A percentile compares a stretch with the other conserved stretches of the same genome.
Conservation (phyloP, 2,888 invertebrate species). For the Pseudococcus jackbeardsleyi region DNA sequence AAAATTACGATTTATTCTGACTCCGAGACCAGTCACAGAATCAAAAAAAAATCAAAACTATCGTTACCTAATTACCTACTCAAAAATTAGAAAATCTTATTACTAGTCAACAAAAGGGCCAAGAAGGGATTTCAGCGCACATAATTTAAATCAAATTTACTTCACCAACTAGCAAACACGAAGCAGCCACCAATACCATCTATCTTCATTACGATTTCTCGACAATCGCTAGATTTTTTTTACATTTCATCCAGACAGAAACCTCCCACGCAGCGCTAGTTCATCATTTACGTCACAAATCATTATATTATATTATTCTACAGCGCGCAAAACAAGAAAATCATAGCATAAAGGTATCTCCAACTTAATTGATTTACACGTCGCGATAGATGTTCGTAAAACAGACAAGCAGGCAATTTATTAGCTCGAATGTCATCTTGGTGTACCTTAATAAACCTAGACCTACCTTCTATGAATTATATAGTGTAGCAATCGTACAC, state of each 20-base stretch:
- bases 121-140: no score
- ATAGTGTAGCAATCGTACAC: not conserved
- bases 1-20: no score
- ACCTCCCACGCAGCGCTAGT: not conserved
- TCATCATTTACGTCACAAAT: not conserved
- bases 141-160: no score
- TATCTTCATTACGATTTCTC: no score
- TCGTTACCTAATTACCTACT: no score
- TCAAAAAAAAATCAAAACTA: no score
- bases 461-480: not conserved
- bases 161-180: no score
- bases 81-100: no score
- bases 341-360: not conserved
- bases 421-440: slow-evolving; percentile 16
- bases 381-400: not conserved
- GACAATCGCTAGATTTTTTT: not conserved
- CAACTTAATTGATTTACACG: slow-evolving; percentile 17
- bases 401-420: slow-evolving; percentile 24
- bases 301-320: not conserved
- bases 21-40: no score
- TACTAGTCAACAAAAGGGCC: no score
- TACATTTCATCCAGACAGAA: not conserved
- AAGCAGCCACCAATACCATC: no score
- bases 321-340: not conserved
- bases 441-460: not conserved